phyloP scores from a whole-genome alignment of 2,888 invertebrate genomes.

The Mimachlamys varia region DNA sequence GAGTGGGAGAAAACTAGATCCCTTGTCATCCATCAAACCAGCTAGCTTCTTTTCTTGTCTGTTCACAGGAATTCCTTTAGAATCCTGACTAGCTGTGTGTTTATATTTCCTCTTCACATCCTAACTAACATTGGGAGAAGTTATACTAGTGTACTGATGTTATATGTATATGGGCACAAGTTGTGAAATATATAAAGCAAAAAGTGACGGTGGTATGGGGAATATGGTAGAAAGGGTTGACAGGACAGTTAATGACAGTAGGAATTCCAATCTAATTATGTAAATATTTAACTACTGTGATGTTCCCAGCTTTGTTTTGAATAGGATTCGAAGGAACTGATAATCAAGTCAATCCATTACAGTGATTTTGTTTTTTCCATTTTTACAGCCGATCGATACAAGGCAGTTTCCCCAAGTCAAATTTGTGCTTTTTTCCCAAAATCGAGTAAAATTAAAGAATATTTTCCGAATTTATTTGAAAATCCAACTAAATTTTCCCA shows the following conservation, averaged over 20 bases:
- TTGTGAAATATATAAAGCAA: background rate
- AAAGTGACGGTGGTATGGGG: background rate
- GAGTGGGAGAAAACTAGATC: background rate
- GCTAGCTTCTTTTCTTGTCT: constrained; percentile 11
- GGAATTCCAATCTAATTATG: too few relatives aligned
- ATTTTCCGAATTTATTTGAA: too few relatives aligned
- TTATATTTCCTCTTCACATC: background rate
- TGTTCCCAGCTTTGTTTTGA: too few relatives aligned
- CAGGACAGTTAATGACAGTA: background rate
- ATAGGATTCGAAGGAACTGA: too few relatives aligned
- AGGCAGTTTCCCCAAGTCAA: too few relatives aligned
- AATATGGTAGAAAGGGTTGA: background rate
- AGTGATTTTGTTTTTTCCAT: too few relatives aligned
- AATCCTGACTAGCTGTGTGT: constrained; percentile 5
- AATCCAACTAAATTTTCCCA: too few relatives aligned
- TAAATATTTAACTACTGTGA: too few relatives aligned
- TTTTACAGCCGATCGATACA: too few relatives aligned
- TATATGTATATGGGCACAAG: background rate
- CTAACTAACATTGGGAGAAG: background rate
- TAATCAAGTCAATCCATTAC: too few relatives aligned
- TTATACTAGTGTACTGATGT: background rate
- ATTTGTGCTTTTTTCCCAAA: too few relatives aligned
- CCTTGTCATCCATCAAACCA: constrained; percentile 3
- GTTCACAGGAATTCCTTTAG: constrained; percentile 24
- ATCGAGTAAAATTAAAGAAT: too few relatives aligned